Evolutionary conservation across 2,888 invertebrate genomes (phyloP), one percentile per base, ranked within the genome.

Genomic region (Tenthredo distinguenda): DNA sequence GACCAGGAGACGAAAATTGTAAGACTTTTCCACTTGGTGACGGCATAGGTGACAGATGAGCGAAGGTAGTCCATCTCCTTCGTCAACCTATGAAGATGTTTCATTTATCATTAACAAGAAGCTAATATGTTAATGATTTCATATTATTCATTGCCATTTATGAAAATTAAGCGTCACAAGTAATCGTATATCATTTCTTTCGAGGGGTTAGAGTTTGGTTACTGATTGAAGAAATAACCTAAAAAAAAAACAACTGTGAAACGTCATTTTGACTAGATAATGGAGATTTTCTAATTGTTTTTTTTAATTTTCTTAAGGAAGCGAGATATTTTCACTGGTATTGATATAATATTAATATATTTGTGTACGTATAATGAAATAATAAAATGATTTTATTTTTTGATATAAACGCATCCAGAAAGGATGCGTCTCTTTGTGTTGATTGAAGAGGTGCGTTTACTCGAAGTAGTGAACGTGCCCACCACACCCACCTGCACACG

Each of bases 1-100:
- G 15, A 91, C 89, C 50, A 91, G 87, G 1, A 89, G 87, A 85
- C 90, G 88, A 86, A 92, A 92, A 68, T 90, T 90, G 71, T 90
- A 87, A 40, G 89, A 92, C 81, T 90, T 87, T 76, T 91, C 88
- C 6, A 92, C 89, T 86, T 89, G 89, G 7, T 88, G 87, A 10
- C 84, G 88, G 85, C 92, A 92, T 1, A 77, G 55, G 0, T 87
- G 85, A 79, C 92, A 92, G 74, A 92, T 89, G 12, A 87, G 87
- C 18, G 86, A 86, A 0, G 91, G 91, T 37, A 92, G 85, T 31
- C 90, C 90, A 84, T 92, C 91, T 10, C 87, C 87, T 1, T 87
- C 89, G 50, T 86, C 79, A 37, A 92, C 87, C 91, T 92, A 71
- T 43, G 84, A 84, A 50, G 74, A 81, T 43, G 12, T n/a, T 2